These are phyloP conservation scores for Tenebrio molitor DNA, from an alignment of 1,140 invertebrate genomes.

Conservation along the genomic window DNA sequence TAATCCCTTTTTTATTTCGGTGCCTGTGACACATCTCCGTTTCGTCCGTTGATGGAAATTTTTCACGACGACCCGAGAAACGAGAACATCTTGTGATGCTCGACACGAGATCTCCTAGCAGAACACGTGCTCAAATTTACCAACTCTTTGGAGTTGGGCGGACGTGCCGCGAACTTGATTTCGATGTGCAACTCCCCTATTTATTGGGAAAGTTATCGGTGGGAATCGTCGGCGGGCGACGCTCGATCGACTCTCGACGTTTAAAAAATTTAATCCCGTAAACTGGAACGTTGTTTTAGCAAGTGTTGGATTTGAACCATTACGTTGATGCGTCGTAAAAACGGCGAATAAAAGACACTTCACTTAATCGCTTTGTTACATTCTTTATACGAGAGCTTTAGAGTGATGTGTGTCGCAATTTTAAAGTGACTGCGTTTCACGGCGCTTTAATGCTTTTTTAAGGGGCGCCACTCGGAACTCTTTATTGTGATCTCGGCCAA, in stretches of 20 bases:
- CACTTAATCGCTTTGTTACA: slow-evolving; percentile 22
- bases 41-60: background rate
- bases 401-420: slow-evolving; percentile 9
- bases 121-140: slow-evolving; percentile 17
- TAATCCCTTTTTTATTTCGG: slow-evolving; percentile 32
- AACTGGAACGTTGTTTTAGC: slow-evolving; percentile 4
- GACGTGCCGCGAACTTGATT: slow-evolving; percentile 15
- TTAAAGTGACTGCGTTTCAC: background rate
- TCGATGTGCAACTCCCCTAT: background rate
- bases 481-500: slow-evolving; percentile 3
- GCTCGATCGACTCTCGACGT: background rate
- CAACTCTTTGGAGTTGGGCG: background rate
- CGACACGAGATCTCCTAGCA: background rate
- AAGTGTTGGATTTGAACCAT: background rate
- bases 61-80: background rate
- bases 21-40: background rate
- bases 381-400: slow-evolving; percentile 10
- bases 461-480: background rate
- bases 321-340: slow-evolving; percentile 12
- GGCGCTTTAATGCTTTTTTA: slow-evolving; percentile 10
- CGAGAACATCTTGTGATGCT: slow-evolving; percentile 1
- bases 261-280: background rate
- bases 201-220: too few species aligned
- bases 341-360: slow-evolving; percentile 25
- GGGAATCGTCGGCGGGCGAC: too few species aligned